Base-by-base conservation (phyloP, 1,140 invertebrate species). In the Danaus plexippus region DNA sequence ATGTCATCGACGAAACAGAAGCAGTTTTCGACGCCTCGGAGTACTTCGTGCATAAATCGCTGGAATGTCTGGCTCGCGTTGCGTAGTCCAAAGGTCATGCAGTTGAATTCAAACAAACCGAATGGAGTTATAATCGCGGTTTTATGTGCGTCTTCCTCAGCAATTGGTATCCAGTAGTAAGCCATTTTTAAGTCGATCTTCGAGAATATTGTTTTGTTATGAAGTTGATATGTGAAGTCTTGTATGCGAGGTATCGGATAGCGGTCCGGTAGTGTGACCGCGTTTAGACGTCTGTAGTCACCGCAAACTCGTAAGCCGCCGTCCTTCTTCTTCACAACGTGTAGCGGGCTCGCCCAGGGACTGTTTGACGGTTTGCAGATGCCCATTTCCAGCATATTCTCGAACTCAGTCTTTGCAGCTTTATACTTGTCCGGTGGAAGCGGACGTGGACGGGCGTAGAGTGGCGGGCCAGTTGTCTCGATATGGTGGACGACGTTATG, bases 131-230 rank as follows among this genome's bases (percentile, higher is more conserved):
- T 48, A 9, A 48, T 44, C 9, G 47, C 54, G 9, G 54, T 57
- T 12, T 57, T 57, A 10, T 13, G 52, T 32, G 54, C 54, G 13
- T 57, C 55, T 57, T 51, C 47, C 7, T 41, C 18, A 3, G 53
- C 53, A 8, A 57, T 44, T 11, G 55, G 55, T 41, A 57, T 57
- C 18, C 43, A 57, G 32, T 54, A 60, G 43, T 64, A 64, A 11
- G 62, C 57, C 51, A 53, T 64, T 54, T 59, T 59, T 7, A 64
- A 43, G 12, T 64, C 62, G 9, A 64, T 46, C 32, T 59, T 64
- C 9, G 62, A 54, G 43, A 64, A 64, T 13, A 64, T 59, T 9
- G 42, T 64, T 47, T 64, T 64, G 9, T 54, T 54, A 8, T 54
- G 43, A 1, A 60, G 45, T 41, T 60, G 43, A 40, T 65, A 61